Evolutionary conservation across 2,888 invertebrate genomes (phyloP).

Genomic region (Morpho helenor): DNA sequence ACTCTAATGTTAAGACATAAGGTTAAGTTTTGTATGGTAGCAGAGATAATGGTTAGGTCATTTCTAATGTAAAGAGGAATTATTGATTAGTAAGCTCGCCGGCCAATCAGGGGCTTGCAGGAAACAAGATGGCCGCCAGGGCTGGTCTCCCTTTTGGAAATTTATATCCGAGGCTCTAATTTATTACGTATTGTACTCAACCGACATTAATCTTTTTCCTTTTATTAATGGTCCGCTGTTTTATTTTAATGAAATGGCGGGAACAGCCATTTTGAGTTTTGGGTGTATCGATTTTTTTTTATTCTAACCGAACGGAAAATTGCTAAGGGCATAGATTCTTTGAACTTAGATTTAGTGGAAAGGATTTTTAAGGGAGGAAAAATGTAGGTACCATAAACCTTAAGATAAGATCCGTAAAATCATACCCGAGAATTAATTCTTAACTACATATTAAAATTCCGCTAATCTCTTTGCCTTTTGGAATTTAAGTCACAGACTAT

Average conservation of each 20-base stretch:
- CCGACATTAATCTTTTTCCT: slow-evolving; percentile 76
- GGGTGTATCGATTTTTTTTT: slow-evolving; percentile 10
- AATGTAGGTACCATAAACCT: too few species aligned
- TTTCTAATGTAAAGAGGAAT: slow-evolving; percentile 30
- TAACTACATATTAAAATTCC: too few species aligned
- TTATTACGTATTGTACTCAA: slow-evolving; percentile 72
- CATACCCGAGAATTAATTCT: too few species aligned
- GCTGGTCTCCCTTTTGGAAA: slow-evolving; percentile 58
- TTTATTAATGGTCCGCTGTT: slow-evolving; percentile 73
- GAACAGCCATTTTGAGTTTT: slow-evolving; percentile 56
- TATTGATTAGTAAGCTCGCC: slow-evolving; percentile 65
- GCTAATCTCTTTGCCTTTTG: too few species aligned
- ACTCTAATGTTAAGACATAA: slow-evolving; percentile 2
- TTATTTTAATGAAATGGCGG: slow-evolving; percentile 74
- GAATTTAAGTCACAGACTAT: too few species aligned
- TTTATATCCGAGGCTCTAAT: slow-evolving; percentile 62
- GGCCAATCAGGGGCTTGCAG: slow-evolving; percentile 55
- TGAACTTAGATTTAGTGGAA: too few species aligned
- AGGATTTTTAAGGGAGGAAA: too few species aligned
- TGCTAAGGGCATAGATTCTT: background rate
- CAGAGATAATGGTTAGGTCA: slow-evolving; percentile 24
- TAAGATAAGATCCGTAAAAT: too few species aligned
- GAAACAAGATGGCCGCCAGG: slow-evolving; percentile 64
- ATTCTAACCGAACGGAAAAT: background rate
- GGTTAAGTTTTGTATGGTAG: slow-evolving; percentile 9